These are phyloP conservation scores for Styela clava DNA, from an alignment of 23 tunicate genomes.

Conservation along the genomic window DNA sequence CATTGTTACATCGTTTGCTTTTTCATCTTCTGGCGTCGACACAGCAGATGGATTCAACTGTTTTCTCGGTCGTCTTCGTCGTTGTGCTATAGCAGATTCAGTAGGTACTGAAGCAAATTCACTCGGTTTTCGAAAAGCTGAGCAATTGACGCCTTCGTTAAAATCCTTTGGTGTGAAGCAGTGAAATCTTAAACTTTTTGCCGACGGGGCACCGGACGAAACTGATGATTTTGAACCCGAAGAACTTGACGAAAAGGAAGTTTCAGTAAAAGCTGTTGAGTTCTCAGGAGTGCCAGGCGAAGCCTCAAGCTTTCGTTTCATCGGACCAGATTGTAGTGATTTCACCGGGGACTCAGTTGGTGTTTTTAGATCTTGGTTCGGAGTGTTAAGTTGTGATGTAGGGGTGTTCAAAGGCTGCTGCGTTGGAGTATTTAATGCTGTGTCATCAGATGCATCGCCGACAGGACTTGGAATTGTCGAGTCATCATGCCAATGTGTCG, in stretches of 20 bases:
- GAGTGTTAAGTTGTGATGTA: constrained; percentile 44
- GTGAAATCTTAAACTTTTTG: constrained; percentile 37
- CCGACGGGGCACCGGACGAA: neutral
- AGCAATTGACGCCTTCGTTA: constrained; percentile 28
- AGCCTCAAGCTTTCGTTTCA: constrained; percentile 36
- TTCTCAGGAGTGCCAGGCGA: constrained; percentile 48
- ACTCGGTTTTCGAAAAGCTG: constrained; percentile 65
- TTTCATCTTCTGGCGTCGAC: constrained; percentile 10
- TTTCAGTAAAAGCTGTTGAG: constrained; percentile 2
- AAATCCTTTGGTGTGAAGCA: constrained; percentile 51
- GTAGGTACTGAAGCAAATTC: constrained; percentile 34
- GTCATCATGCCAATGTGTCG: constrained; percentile 53
- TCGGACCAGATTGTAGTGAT: constrained; percentile 33
- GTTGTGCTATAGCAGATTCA: constrained; percentile 30
- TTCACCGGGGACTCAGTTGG: constrained; percentile 59
- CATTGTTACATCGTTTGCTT: constrained; percentile 5
- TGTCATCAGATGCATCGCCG: constrained; percentile 26
- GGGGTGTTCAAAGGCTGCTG: constrained; percentile 26
- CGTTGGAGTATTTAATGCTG: constrained; percentile 32
- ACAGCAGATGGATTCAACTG: constrained; percentile 39
- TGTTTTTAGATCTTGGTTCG: constrained; percentile 51
- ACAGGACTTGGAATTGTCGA: constrained; percentile 17
- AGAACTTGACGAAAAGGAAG: neutral
- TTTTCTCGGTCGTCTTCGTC: constrained; percentile 43
- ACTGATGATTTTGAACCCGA: neutral